Evolutionary conservation across 2,797 vertebrate species (phyloP).

Genomic region (Cyprinella venusta): DNA sequence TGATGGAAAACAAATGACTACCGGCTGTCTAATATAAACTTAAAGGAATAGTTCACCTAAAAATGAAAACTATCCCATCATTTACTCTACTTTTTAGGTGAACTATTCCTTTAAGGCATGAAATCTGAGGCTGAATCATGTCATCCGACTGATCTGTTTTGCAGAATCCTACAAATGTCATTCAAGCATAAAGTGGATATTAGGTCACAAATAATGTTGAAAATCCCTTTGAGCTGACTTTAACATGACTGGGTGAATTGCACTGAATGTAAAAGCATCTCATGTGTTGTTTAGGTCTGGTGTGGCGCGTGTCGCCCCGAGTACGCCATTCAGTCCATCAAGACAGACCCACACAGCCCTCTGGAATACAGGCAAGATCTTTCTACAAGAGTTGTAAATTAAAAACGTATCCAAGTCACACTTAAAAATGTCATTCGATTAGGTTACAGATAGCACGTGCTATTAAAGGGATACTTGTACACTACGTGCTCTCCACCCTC

Average conservation of each 20-base stretch:
- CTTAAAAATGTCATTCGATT: neutral
- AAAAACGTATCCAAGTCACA: neutral
- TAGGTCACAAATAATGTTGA: neutral
- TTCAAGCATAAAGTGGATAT: neutral
- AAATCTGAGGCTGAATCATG: conserved; percentile 37
- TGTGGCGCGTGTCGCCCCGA: conserved; percentile 96
- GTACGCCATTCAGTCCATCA: conserved; percentile 93
- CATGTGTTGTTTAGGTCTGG: conserved; percentile 84
- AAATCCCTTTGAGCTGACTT: neutral
- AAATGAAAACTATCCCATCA: neutral
- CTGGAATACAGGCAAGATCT: conserved; percentile 89
- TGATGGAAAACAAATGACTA: conserved; percentile 22
- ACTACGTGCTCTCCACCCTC: no score
- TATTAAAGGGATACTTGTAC: neutral
- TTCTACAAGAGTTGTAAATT: neutral
- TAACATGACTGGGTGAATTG: neutral
- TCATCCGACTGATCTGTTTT: neutral
- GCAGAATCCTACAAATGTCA: neutral
- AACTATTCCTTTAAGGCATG: neutral
- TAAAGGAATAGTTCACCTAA: neutral
- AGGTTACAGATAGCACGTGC: neutral
- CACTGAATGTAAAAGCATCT: neutral
- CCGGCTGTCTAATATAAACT: conserved; percentile 11
- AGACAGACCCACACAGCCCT: conserved; percentile 95
- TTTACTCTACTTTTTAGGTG: neutral